These are phyloP conservation scores for Excalfactoria chinensis DNA, from an alignment of 2,113 vertebrate genomes.

Conservation along the genomic window DNA sequence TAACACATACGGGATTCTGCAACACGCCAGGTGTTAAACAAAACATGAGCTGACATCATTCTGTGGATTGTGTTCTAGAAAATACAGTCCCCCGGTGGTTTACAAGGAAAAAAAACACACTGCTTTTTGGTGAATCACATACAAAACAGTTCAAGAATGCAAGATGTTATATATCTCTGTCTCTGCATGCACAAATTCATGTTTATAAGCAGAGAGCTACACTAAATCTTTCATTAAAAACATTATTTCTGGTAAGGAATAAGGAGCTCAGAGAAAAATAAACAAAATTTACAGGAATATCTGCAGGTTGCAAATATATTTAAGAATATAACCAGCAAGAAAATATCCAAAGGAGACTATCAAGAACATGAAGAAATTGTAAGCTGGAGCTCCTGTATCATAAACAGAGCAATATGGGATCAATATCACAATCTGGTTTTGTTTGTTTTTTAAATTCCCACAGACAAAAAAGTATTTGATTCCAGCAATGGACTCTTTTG, in stretches of 20 bases:
- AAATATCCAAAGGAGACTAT: constrained; percentile 19
- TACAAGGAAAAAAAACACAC: neutral
- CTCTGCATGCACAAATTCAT: neutral
- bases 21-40: constrained; percentile 17
- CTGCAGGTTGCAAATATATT: neutral
- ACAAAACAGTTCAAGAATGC: neutral
- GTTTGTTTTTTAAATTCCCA: neutral
- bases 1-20: neutral
- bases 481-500: neutral
- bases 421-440: neutral
- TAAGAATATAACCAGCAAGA: constrained; percentile 24
- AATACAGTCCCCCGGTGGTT: neutral
- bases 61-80: neutral
- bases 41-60: constrained; percentile 28
- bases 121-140: neutral
- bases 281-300: constrained; percentile 34
- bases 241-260: neutral
- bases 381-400: neutral
- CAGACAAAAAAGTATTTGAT: constrained; percentile 24
- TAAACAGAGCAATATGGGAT: constrained; percentile 2
- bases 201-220: neutral
- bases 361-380: neutral
- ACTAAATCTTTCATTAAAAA: constrained; percentile 9
- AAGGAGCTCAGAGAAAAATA: constrained; percentile 14
- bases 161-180: neutral